Evolutionary conservation across 2,888 invertebrate genomes (phyloP).

Genomic region (Protonemura montana): DNA sequence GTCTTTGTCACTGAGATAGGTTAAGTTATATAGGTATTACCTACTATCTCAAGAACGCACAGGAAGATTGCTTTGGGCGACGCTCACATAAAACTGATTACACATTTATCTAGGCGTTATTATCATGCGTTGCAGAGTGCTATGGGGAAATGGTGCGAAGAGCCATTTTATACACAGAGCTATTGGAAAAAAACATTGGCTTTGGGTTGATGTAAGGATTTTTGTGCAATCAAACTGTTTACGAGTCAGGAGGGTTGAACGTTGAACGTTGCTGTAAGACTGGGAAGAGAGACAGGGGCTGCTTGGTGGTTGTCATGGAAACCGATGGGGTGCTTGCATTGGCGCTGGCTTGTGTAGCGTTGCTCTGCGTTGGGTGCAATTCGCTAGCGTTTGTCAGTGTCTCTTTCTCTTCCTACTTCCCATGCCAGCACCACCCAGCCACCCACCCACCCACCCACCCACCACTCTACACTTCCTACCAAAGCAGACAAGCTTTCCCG

Average conservation of each 20-base stretch:
- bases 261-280: neutral
- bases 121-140: neutral
- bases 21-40: neutral
- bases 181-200: neutral
- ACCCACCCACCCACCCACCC: neutral
- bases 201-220: neutral
- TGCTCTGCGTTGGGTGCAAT: neutral
- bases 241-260: neutral
- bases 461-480: neutral
- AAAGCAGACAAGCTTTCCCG: constrained; percentile 1
- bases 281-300: neutral
- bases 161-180: neutral
- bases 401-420: neutral
- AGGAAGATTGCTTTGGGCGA: neutral
- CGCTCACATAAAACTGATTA: neutral
- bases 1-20: neutral
- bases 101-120: neutral
- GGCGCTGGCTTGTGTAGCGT: neutral
- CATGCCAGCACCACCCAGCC: too few relatives aligned
- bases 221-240: neutral
- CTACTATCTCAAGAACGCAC: neutral
- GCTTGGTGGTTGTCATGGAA: neutral
- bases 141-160: neutral
- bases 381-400: neutral
- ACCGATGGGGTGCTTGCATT: neutral